Evolutionary conservation across 2,113 vertebrate species (phyloP), one percentile per base, ranked within the genome.

Genomic region (Desmodus rotundus): DNA sequence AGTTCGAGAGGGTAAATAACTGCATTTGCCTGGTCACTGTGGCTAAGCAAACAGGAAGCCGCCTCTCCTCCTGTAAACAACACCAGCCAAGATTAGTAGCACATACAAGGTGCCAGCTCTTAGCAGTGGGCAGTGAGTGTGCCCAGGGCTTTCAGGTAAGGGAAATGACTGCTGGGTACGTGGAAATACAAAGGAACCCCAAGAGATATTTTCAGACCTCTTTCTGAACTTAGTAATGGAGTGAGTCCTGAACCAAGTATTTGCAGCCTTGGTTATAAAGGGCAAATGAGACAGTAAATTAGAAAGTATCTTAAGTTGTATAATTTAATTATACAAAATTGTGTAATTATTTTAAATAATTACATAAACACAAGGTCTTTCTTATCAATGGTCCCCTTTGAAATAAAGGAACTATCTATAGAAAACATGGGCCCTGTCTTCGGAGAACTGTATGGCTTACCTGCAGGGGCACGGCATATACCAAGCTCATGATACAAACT

Each of bases 21-120:
- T 41, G 65, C 65, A 82, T 95, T 93, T 93, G 91, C 87, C 91
- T 86, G 41, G 72, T 33, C 52, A 56, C 67, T 4, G 80, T 47
- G 38, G 76, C 93, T 88, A 50, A 89, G 61, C 84, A 92, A 94
- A 95, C 92, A 97, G 95, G 87, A 97, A 96, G 38, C 72, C 26
- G 52, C 80, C 43, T 93, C 70, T 82, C 87, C 56, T 93, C 56
- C 87, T 73, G 52, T 93, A 96, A 96, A 97, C 47, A 93, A 82
- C 63, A 61, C 45, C 1, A 15, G 87, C 85, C 78, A 77, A 96
- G 93, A 93, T 94, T 68, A 93, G 89, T 16, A 77, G 76, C 28
- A 58, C 70, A 86, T 56, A 9, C 26, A 72, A 56, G 43, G 24
- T 36, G 38, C 54, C 89, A 72, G 43, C 45, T 47, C 86, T 91